Evolutionary conservation across 2,797 vertebrate species (phyloP), one percentile per base, ranked within the genome.

Genomic region (Mastacembelus armatus): DNA sequence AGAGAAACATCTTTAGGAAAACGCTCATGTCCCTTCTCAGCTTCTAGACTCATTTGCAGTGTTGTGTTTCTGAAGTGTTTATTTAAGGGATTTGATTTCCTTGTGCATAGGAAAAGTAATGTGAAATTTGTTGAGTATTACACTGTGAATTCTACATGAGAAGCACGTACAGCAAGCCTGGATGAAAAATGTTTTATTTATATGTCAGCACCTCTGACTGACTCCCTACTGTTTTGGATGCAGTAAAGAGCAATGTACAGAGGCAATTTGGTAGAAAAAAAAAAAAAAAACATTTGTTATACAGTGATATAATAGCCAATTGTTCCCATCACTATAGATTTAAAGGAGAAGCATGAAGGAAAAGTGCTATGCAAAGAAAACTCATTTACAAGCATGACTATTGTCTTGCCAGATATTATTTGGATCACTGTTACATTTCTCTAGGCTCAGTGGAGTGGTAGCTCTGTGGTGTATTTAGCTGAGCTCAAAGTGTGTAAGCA

Each of bases 101-200:
- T 9, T 12, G 14, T 51, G 33, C 8, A 26, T n/a, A 36, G 35
- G 11, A 45, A 8, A 42, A 42, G 4, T 51, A 32, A 54, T 42
- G 21, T 45, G 33, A 49, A 50, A 56, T 56, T 29, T 57, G 52
- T 9, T 66, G 36, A 65, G 58, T 27, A 72, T 33, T 61, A 42
- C 51, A 44, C 19, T 39, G 30, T 55, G 29, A 15, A 9, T 24
- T 35, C 43, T 35, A 12, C 55, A 32, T 22, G 59, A 71, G 29
- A 6, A 22, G 47, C 29, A 32, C 58, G 27, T 22, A 35, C 44
- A 66, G 43, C 24, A 10, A 33, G 11, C 32, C 39, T 21, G 38
- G 27, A 48, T 39, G 62, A 73, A 40, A 59, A 42, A 57, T 45
- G 16, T 69, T 59, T 73, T 66, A 52, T 71, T 76, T 50, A 47